These are phyloP conservation scores for Plebejus melissa DNA, from an alignment of 2,888 invertebrate species.

Conservation along the genomic window DNA sequence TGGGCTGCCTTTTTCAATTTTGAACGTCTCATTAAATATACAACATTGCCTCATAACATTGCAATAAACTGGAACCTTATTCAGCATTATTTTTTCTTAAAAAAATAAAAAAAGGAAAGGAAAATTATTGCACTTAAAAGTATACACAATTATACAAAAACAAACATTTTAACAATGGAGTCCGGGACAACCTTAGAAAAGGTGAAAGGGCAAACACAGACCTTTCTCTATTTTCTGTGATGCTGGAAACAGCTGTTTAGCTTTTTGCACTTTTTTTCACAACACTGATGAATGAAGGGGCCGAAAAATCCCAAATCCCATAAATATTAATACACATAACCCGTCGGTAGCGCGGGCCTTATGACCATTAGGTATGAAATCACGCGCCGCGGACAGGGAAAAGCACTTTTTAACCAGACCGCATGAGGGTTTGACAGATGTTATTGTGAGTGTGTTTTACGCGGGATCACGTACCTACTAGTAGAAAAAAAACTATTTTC, in stretches of 20 bases:
- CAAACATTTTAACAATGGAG: too few species aligned
- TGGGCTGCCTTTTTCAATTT: too few species aligned
- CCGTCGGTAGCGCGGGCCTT: background rate
- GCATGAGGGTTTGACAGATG: background rate
- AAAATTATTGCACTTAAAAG: too few species aligned
- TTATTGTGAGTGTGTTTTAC: conserved; percentile 8
- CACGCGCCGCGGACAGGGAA: conserved; percentile 23
- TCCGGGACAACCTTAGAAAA: too few species aligned
- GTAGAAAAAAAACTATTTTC: background rate
- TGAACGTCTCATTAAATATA: too few species aligned
- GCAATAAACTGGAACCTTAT: too few species aligned
- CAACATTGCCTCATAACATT: too few species aligned
- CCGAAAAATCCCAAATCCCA: background rate
- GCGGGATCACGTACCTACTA: conserved; percentile 12
- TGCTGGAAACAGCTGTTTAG: background rate
- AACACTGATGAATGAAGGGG: background rate
- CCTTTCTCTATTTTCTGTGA: background rate
- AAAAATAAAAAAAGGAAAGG: too few species aligned
- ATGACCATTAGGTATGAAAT: conserved; percentile 15
- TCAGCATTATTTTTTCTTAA: too few species aligned
- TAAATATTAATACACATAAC: conserved; percentile 15
- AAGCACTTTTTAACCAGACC: conserved; percentile 21
- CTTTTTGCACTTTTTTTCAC: background rate
- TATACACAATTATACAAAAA: too few species aligned
- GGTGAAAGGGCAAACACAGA: too few species aligned